Conservation (phyloP, 1,140 invertebrate genomes). For the Procambarus clarkii region DNA sequence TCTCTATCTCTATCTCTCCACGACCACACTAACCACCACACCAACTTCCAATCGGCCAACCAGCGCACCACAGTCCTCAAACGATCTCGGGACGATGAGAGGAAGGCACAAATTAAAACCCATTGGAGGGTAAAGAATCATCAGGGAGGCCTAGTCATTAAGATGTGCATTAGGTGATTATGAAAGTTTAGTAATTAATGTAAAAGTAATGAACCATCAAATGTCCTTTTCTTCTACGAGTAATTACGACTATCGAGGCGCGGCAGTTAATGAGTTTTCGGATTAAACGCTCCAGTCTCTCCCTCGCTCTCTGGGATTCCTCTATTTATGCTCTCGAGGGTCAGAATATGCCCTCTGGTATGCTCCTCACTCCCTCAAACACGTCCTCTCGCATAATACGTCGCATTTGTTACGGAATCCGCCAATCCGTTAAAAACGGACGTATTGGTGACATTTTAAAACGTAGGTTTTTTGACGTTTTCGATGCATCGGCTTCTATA, state of each 20-base stretch:
- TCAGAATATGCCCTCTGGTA: too few relatives aligned
- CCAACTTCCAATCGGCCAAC: background rate
- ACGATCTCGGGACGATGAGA: background rate
- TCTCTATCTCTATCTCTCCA: too few relatives aligned
- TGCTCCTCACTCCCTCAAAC: too few relatives aligned
- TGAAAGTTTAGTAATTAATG: conserved; percentile 68
- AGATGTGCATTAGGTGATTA: conserved; percentile 65
- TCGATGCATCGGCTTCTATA: too few relatives aligned
- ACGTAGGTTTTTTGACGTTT: too few relatives aligned
- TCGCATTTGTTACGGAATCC: too few relatives aligned
- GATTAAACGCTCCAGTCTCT: conserved; percentile 39
- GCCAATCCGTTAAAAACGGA: too few relatives aligned
- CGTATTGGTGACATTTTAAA: too few relatives aligned
- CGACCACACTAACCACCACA: background rate
- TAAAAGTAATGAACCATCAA: conserved; percentile 68
- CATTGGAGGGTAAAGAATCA: conserved; percentile 43
- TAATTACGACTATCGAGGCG: conserved; percentile 65
- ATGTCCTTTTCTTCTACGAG: conserved; percentile 56
- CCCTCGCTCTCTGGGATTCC: background rate
- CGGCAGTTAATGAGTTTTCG: conserved; percentile 60
- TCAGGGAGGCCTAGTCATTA: conserved; percentile 66
- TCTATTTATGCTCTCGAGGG: conserved; percentile 22
- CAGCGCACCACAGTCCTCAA: background rate
- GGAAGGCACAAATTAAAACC: conserved; percentile 31
- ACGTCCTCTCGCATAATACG: background rate